Base-by-base conservation (phyloP, 1,140 invertebrate genomes). In the Euwallacea fornicatus region DNA sequence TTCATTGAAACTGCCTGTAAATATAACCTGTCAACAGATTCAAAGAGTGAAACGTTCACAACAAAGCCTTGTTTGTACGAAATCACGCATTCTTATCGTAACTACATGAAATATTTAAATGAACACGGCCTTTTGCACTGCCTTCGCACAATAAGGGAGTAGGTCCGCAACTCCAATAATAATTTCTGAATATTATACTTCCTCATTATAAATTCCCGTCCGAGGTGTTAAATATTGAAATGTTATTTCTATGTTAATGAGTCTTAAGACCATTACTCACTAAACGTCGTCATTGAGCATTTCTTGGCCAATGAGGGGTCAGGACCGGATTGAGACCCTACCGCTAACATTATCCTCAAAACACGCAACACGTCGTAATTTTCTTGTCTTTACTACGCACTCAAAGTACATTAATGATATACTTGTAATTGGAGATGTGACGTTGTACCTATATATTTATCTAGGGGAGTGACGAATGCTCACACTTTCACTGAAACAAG, bases 241-340 rank as follows among this genome's bases (percentile, higher is more conserved):
- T 62, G 58, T 61, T 69, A 69, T 69, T 69, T 69, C 66, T 69
- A 69, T 69, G 66, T 62, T 69, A 69, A 69, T 69, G 59, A 69
- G 56, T 61, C 46, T 55, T 47, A 62, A 50, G 66, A 61, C 15
- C 55, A 69, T 60, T 69, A 69, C 66, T 69, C 66, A 69, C 66
- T 62, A 69, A 60, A 33, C 47, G 58, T 61, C 66, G 66, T 69
- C 66, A 69, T 50, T 69, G 56, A 69, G 66, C 55, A 56, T 44
- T 56, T 13, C 64, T 55, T 55, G 42, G 46, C n/a, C 64, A 58
- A 66, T 66, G 64, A 56, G 54, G 7, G 11, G 15, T 16, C 61
- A 63, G 61, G 61, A 8, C 13, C 11, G 61, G 7, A 63, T 47
- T 63, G 6, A 63, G 46, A 10, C 8, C 46, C 1, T 50, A 11